Conservation (phyloP, 2,113 vertebrate genomes). For the Proterorhinus semilunaris region DNA sequence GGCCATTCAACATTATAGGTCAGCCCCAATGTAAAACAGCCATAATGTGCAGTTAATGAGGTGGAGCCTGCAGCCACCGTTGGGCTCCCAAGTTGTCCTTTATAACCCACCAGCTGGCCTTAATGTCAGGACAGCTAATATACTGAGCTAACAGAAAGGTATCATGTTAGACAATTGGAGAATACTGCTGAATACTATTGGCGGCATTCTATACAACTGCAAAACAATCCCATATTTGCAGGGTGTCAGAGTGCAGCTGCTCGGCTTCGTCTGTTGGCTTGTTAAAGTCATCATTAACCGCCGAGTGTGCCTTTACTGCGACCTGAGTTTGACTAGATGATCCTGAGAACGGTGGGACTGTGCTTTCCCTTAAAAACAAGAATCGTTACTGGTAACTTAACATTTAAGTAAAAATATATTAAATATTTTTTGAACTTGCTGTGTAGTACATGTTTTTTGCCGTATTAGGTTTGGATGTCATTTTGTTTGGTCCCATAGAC, state of each 20-base stretch:
- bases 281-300: not conserved
- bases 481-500: too few relatives aligned
- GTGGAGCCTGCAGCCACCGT: not conserved
- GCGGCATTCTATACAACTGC: slow-evolving; percentile 9
- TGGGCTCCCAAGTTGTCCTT: slow-evolving; percentile 2
- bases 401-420: too few relatives aligned
- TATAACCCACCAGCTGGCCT: not conserved
- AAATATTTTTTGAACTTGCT: too few relatives aligned
- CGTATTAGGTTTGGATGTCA: too few relatives aligned
- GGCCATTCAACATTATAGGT: not conserved
- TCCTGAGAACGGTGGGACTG: not conserved
- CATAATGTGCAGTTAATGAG: slow-evolving; percentile 7
- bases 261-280: not conserved
- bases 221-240: slow-evolving; percentile 32
- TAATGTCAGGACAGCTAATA: not conserved
- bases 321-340: not conserved
- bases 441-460: too few relatives aligned
- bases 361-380: too few relatives aligned
- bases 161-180: slow-evolving; percentile 22
- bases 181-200: not conserved
- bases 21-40: slow-evolving; percentile 7
- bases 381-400: too few relatives aligned
- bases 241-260: slow-evolving; percentile 40
- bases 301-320: not conserved
- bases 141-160: slow-evolving; percentile 12